A percentile compares a stretch with the other conserved stretches of the same genome.
Evolutionary conservation across 2,888 invertebrate species (phyloP).

Genomic region (Odontothrips loti): DNA sequence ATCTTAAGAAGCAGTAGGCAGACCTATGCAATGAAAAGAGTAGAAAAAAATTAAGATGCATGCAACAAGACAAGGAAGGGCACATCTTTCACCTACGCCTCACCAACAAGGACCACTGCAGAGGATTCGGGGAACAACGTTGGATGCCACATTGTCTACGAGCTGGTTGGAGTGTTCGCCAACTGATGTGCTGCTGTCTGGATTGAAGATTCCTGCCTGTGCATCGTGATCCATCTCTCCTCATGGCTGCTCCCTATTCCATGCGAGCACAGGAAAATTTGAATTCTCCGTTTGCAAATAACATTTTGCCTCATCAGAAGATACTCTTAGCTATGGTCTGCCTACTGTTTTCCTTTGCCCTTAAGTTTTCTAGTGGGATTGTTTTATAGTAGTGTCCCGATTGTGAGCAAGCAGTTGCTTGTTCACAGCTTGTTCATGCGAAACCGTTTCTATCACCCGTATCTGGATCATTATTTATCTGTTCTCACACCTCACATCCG

Average conservation of each 20-base stretch:
- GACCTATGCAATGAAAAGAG: not conserved
- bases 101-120: not conserved
- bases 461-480: no score
- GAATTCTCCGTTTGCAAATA: no score
- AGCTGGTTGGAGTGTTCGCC: not conserved
- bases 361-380: no score
- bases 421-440: no score
- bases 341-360: not conserved
- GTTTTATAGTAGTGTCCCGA: no score
- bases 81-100: not conserved
- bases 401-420: no score
- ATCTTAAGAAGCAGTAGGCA: constrained; percentile 30
- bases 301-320: not conserved
- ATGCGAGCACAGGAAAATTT: no score
- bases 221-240: not conserved
- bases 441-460: no score
- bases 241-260: not conserved
- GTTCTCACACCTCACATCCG: no score
- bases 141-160: not conserved
- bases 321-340: constrained; percentile 6
- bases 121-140: not conserved
- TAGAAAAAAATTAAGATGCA: not conserved
- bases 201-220: not conserved
- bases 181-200: not conserved
- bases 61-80: not conserved